phyloP scores from a whole-genome alignment of 2,888 invertebrate species.

The Candidula unifasciata region DNA sequence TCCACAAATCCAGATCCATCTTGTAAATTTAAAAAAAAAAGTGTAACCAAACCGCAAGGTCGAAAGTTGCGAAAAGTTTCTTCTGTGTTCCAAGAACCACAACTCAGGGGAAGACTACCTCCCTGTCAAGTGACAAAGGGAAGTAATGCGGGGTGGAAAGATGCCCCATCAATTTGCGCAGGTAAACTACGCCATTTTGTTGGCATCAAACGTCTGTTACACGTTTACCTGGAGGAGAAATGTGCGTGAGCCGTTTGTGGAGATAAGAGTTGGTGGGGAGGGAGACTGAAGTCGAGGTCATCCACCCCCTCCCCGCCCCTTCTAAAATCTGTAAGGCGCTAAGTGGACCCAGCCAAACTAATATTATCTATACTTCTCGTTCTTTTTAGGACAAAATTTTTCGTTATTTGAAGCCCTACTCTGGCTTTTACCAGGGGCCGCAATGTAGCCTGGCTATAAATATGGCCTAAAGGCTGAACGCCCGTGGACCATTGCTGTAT shows the following conservation, averaged over 20 bases:
- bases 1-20: slow-evolving; percentile 17
- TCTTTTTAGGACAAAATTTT: too few species aligned
- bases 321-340: too few species aligned
- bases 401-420: too few species aligned
- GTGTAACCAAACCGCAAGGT: slow-evolving; percentile 3
- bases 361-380: too few species aligned
- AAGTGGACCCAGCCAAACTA: too few species aligned
- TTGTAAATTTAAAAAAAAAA: not conserved
- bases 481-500: too few species aligned
- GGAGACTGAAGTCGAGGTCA: too few species aligned
- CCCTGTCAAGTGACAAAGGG: not conserved
- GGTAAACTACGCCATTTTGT: slow-evolving; percentile 21
- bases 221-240: not conserved
- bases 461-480: too few species aligned
- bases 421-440: too few species aligned
- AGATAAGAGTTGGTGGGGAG: not conserved
- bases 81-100: not conserved
- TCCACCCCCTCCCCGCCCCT: too few species aligned
- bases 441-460: too few species aligned
- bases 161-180: slow-evolving; percentile 7
- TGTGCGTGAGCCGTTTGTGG: not conserved
- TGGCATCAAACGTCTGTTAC: slow-evolving; percentile 23
- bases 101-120: not conserved
- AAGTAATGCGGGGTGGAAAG: not conserved
- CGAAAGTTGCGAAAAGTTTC: slow-evolving; percentile 30